Evolutionary conservation across 1,140 invertebrate species (phyloP).

Genomic region (Dendrolimus punctatus): DNA sequence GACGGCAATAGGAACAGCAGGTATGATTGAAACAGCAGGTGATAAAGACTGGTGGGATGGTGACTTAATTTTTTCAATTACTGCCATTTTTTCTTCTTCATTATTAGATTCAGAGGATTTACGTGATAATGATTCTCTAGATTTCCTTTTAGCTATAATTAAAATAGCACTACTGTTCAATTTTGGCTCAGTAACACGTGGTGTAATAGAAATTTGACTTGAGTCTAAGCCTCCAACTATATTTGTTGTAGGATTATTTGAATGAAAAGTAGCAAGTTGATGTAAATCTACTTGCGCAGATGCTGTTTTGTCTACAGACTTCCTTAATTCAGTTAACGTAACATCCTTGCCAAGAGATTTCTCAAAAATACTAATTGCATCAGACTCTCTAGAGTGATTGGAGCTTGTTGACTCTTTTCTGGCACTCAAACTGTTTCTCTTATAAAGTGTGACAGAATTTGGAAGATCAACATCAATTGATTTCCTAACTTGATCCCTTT

Average conservation of each 20-base stretch:
- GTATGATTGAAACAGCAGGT: slow-evolving; percentile 33
- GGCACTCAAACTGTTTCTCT: slow-evolving; percentile 57
- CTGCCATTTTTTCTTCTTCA: slow-evolving; percentile 47
- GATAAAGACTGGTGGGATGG: slow-evolving; percentile 35
- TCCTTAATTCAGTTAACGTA: slow-evolving; percentile 66
- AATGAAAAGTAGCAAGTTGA: slow-evolving; percentile 53
- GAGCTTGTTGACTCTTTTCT: slow-evolving; percentile 68
- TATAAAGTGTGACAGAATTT: slow-evolving; percentile 66
- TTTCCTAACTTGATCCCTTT: slow-evolving; percentile 62
- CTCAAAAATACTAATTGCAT: slow-evolving; percentile 67
- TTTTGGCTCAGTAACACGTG: slow-evolving; percentile 40
- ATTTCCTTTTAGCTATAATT: slow-evolving; percentile 41
- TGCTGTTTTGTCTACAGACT: slow-evolving; percentile 62
- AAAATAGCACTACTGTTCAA: slow-evolving; percentile 32
- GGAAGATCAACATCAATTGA: slow-evolving; percentile 64
- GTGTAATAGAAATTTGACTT: slow-evolving; percentile 53
- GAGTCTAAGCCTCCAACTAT: slow-evolving; percentile 46
- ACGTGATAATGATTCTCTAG: slow-evolving; percentile 39
- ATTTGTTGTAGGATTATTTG: slow-evolving; percentile 32
- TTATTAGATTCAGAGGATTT: slow-evolving; percentile 43
- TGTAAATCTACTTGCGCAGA: slow-evolving; percentile 43
- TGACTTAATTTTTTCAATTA: slow-evolving; percentile 49
- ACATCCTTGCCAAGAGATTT: slow-evolving; percentile 67
- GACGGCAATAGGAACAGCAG: slow-evolving; percentile 38
- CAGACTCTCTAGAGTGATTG: slow-evolving; percentile 60